Conservation (phyloP, 2,797 vertebrate genomes). For the Sparus aurata region DNA sequence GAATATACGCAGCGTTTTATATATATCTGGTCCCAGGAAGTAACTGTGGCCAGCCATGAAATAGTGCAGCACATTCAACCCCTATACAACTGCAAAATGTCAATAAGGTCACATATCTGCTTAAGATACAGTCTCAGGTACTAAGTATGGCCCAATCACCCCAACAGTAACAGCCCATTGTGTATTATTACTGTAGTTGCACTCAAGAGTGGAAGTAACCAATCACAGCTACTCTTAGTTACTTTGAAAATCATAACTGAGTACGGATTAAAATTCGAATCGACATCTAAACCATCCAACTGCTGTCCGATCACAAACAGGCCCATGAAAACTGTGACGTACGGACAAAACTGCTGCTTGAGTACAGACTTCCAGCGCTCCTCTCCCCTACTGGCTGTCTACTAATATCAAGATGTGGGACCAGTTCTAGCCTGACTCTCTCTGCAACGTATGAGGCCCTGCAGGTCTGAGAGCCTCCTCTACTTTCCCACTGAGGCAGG, state of each 20-base stretch:
- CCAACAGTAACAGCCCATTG: slow-evolving; percentile 12
- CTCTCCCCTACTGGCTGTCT: neutral
- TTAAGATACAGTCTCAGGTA: slow-evolving; percentile 22
- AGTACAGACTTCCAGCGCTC: too few relatives aligned
- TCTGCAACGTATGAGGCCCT: neutral
- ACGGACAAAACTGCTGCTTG: too few relatives aligned
- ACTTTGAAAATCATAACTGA: too few relatives aligned
- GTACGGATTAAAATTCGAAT: too few relatives aligned
- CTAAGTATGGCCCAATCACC: neutral
- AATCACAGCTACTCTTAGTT: too few relatives aligned
- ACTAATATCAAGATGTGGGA: slow-evolving; percentile 32
- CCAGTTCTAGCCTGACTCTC: slow-evolving; percentile 23
- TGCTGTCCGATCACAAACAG: too few relatives aligned
- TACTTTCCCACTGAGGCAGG: slow-evolving; percentile 43
- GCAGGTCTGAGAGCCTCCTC: slow-evolving; percentile 40
- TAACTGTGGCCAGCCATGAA: neutral
- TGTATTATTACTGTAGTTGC: neutral
- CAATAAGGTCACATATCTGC: neutral
- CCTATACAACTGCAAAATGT: neutral
- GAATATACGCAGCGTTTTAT: too few relatives aligned
- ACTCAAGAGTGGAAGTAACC: too few relatives aligned
- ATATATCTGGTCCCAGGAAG: neutral
- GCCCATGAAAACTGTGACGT: too few relatives aligned
- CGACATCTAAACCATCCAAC: too few relatives aligned
- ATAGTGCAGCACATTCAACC: neutral